Percentiles rank a stretch among this genome's conserved stretches.
Evolutionary conservation across 2,888 invertebrate genomes (phyloP).

Genomic region (Harmothoe impar): DNA sequence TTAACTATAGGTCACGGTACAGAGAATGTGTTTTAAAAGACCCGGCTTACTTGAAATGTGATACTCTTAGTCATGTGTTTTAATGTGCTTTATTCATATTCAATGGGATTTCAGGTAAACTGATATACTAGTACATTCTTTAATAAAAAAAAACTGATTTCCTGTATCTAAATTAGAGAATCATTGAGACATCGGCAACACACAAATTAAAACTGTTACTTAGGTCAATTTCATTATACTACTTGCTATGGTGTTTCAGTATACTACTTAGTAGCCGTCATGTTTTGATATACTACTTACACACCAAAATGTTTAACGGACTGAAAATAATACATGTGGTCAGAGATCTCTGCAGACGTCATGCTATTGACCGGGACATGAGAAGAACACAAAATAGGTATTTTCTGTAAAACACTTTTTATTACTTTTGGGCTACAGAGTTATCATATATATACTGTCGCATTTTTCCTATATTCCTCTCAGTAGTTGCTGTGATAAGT

Average conservation of each 20-base stretch:
- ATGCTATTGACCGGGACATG: no score
- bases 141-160: no score
- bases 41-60: no score
- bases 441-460: not conserved
- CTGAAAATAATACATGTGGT: not conserved
- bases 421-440: constrained; percentile 22
- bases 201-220: not conserved
- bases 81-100: no score
- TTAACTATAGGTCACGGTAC: no score
- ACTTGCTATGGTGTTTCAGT: not conserved
- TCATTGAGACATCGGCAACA: not conserved
- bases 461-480: not conserved
- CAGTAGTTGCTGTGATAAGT: not conserved
- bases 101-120: no score
- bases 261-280: not conserved
- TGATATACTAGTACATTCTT: no score
- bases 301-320: not conserved
- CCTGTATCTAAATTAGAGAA: not conserved
- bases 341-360: no score
- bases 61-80: no score
- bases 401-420: constrained; percentile 15
- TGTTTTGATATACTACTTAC: no score
- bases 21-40: no score
- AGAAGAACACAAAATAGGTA: not conserved
- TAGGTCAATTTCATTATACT: not conserved